Evolutionary conservation across 2,888 invertebrate species (phyloP).

Genomic region (Phortica magna): DNA sequence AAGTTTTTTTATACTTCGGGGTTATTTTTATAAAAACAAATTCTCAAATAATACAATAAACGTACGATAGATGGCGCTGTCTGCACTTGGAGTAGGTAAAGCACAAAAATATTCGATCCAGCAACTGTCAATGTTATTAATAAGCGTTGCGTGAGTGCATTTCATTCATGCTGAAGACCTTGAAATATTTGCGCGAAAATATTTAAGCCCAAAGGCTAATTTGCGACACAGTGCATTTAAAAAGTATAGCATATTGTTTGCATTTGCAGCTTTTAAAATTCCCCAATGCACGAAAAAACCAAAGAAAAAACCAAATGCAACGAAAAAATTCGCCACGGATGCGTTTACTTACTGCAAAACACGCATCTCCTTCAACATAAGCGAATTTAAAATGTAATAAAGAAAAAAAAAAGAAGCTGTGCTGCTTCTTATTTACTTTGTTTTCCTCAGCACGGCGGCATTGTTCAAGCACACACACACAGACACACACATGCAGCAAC

Average conservation of each 20-base stretch:
- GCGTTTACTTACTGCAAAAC: slow-evolving; percentile 46
- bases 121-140: no score
- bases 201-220: neutral
- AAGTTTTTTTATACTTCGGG: no score
- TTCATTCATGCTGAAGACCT: neutral
- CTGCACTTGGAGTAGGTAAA: no score
- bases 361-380: neutral
- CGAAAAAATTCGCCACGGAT: slow-evolving; percentile 42
- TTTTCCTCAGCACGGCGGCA: neutral
- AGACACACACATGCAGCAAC: neutral
- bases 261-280: slow-evolving; percentile 57
- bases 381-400: slow-evolving; percentile 57
- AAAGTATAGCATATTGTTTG: slow-evolving; percentile 60
- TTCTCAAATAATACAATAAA: no score
- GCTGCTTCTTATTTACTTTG: neutral
- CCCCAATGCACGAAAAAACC: slow-evolving; percentile 34
- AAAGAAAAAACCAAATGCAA: no score
- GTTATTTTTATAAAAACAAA: no score
- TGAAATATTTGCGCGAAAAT: neutral
- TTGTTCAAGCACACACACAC: slow-evolving; percentile 43
- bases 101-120: no score
- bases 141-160: slow-evolving; percentile 30
- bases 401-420: slow-evolving; percentile 42
- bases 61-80: no score
- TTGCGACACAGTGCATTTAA: slow-evolving; percentile 54